phyloP scores from a whole-genome alignment of 2,888 invertebrate genomes.

The Lithosia quadra region DNA sequence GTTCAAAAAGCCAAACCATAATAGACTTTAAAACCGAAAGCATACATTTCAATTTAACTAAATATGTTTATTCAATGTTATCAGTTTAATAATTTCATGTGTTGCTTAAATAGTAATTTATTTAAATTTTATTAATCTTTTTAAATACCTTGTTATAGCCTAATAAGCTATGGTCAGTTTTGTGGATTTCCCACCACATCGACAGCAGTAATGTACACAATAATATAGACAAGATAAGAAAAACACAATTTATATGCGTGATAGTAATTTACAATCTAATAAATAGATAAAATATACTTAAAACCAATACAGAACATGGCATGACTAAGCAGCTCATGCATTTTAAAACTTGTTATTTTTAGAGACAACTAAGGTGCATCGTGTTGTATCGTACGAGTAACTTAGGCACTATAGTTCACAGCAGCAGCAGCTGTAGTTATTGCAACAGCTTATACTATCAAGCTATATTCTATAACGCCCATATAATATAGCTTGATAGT shows the following conservation, averaged over 20 bases:
- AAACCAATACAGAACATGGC: background rate
- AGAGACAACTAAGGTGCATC: background rate
- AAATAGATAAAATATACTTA: background rate
- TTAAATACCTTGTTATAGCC: slow-evolving; percentile 8
- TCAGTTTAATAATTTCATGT: slow-evolving; percentile 22
- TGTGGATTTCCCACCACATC: background rate
- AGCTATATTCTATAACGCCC: too few species aligned
- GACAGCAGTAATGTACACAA: slow-evolving; percentile 4
- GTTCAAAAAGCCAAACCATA: background rate
- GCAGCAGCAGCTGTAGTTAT: too few species aligned
- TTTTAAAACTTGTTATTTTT: background rate
- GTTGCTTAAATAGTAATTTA: slow-evolving; percentile 11
- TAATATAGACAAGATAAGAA: background rate
- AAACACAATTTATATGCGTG: slow-evolving; percentile 2
- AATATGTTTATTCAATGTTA: slow-evolving; percentile 13
- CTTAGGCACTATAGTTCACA: too few species aligned
- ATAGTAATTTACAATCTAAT: slow-evolving; percentile 3
- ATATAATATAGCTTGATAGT: too few species aligned
- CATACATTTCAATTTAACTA: background rate
- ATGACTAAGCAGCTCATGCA: background rate
- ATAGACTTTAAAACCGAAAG: background rate
- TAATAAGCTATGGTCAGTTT: background rate
- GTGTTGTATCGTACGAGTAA: background rate
- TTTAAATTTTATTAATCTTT: slow-evolving; percentile 16
- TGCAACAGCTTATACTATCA: too few species aligned